A percentile compares a stretch with the other conserved stretches of the same genome.
These are phyloP conservation scores for Labeo calbasu DNA, from an alignment of 2,797 vertebrate species.

Conservation along the genomic window DNA sequence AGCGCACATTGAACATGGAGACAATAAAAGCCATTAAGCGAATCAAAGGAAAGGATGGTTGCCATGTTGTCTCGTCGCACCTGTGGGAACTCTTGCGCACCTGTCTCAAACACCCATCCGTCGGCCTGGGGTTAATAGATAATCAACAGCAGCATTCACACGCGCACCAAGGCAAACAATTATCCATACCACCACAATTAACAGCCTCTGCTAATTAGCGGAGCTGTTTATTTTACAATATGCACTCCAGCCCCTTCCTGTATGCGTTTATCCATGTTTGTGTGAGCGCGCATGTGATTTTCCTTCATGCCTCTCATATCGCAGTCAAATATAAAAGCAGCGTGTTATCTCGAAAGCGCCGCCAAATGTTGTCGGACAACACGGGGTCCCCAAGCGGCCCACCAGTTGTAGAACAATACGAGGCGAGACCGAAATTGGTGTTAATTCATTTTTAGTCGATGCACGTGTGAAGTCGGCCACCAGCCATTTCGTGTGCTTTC, in stretches of 20 bases:
- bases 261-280: conserved; percentile 20
- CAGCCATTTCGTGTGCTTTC: conserved; percentile 43
- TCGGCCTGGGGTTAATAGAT: conserved; percentile 63
- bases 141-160: conserved; percentile 64
- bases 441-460: conserved; percentile 48
- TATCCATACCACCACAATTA: conserved; percentile 72
- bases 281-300: neutral
- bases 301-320: conserved; percentile 33
- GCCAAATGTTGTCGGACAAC: conserved; percentile 42
- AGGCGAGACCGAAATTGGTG: conserved; percentile 48
- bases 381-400: conserved; percentile 37
- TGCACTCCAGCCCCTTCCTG: conserved; percentile 48
- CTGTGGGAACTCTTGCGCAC: conserved; percentile 52
- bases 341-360: conserved; percentile 9
- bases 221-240: conserved; percentile 59
- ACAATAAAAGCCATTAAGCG: conserved; percentile 54
- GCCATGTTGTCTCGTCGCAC: conserved; percentile 45
- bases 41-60: conserved; percentile 53
- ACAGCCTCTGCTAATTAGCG: conserved; percentile 69
- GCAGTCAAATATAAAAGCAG: conserved; percentile 31
- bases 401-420: conserved; percentile 38
- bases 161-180: conserved; percentile 66
- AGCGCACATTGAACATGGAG: conserved; percentile 43
- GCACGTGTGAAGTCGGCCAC: conserved; percentile 40
- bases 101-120: conserved; percentile 42